Evolutionary conservation across 2,113 vertebrate genomes (phyloP).

Genomic region (Nesoenas mayeri): DNA sequence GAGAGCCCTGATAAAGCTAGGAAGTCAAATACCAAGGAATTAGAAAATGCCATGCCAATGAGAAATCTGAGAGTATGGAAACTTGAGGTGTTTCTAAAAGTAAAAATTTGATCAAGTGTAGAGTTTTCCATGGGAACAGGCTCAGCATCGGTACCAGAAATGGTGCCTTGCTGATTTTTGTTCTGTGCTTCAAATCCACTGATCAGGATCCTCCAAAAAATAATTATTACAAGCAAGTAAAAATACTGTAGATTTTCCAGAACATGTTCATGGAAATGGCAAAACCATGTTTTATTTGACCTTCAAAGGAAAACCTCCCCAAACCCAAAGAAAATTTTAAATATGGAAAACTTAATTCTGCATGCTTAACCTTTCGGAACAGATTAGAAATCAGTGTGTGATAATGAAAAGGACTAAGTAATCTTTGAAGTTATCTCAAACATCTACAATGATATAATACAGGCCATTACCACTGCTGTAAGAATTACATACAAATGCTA

Average conservation of each 20-base stretch:
- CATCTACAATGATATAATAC: background rate
- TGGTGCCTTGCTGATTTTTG: background rate
- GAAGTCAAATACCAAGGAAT: background rate
- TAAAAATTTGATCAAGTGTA: background rate
- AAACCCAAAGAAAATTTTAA: background rate
- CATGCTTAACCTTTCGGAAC: background rate
- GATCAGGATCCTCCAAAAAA: background rate
- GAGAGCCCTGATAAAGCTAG: background rate
- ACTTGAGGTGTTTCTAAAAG: background rate
- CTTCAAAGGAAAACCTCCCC: background rate
- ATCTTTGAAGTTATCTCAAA: background rate
- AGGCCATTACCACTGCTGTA: background rate
- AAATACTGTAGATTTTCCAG: background rate
- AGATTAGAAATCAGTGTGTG: background rate
- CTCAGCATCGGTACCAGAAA: background rate
- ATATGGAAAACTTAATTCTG: background rate
- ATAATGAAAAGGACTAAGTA: background rate
- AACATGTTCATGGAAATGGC: background rate
- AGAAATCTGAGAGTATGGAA: background rate
- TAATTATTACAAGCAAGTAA: background rate
- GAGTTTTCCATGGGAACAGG: background rate
- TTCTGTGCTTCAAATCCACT: background rate
- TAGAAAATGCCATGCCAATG: background rate
- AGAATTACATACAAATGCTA: background rate
- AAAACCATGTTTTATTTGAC: background rate